phyloP scores from a whole-genome alignment of 2,797 vertebrate genomes.

The Darevskia nairensis region DNA sequence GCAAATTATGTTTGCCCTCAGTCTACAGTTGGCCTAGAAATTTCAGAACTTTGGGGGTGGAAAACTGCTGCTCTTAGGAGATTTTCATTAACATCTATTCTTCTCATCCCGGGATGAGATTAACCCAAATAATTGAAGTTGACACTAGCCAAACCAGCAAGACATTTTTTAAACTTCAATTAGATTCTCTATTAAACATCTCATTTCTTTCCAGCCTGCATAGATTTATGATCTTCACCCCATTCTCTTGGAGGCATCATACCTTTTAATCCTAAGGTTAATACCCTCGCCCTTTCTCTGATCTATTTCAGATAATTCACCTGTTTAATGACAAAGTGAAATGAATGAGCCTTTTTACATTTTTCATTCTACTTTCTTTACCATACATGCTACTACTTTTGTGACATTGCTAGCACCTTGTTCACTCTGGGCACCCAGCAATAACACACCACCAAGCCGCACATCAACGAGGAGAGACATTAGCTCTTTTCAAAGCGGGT shows the following conservation, averaged over 20 bases:
- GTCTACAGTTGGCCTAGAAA: conserved; percentile 11
- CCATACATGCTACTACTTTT: conserved; percentile 49
- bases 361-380: conserved; percentile 53
- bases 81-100: conserved; percentile 24
- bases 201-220: conserved; percentile 59
- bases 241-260: conserved; percentile 50
- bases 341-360: conserved; percentile 49
- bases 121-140: conserved; percentile 56
- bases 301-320: conserved; percentile 63
- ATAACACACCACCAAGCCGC: background rate
- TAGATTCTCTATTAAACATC: conserved; percentile 68
- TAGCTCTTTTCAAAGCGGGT: background rate
- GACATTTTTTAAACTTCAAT: conserved; percentile 60
- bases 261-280: conserved; percentile 74
- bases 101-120: conserved; percentile 27
- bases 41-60: background rate
- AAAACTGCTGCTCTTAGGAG: background rate
- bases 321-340: conserved; percentile 64
- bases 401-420: conserved; percentile 43
- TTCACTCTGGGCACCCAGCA: conserved; percentile 13
- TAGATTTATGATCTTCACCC: conserved; percentile 67
- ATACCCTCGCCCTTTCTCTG: conserved; percentile 57
- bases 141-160: conserved; percentile 53
- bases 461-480: conserved; percentile 16
- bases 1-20: background rate